Percentiles rank a stretch among this genome's conserved stretches.
Evolutionary conservation across 2,888 invertebrate genomes (phyloP).

Genomic region (Physocephala rufipes): DNA sequence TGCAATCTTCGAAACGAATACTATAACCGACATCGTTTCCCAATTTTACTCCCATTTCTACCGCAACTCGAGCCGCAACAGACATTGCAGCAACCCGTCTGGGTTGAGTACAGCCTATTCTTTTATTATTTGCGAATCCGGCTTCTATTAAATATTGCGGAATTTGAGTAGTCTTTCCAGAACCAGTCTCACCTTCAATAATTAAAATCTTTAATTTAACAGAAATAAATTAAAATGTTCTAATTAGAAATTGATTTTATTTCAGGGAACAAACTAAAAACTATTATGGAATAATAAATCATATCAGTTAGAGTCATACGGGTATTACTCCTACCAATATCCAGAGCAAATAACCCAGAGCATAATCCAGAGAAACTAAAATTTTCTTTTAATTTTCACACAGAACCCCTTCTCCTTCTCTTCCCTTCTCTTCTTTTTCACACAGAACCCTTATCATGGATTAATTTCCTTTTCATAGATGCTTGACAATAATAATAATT

Average conservation of each 20-base stretch:
- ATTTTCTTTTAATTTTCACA: no score
- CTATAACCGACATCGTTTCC: constrained; percentile 91
- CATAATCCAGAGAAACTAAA: no score
- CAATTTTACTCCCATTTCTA: constrained; percentile 96
- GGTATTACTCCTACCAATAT: no score
- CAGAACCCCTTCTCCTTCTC: no score
- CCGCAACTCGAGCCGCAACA: constrained; percentile 97
- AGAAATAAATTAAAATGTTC: constrained; percentile 21
- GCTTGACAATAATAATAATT: no score
- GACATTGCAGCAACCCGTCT: constrained; percentile 99
- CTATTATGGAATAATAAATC: no score
- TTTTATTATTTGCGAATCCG: constrained; percentile 85
- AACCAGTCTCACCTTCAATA: constrained; percentile 98
- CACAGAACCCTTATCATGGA: no score
- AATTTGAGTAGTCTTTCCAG: constrained; percentile 98
- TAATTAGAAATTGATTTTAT: neutral
- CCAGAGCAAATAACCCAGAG: no score
- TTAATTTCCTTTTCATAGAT: no score
- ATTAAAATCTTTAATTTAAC: constrained; percentile 75
- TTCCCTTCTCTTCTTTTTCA: no score
- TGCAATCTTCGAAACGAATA: constrained; percentile 99
- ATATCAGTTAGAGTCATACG: no score
- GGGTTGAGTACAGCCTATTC: constrained; percentile 97
- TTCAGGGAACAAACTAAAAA: neutral
- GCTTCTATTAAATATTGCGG: constrained; percentile 97